A percentile compares a stretch with the other conserved stretches of the same genome.
Evolutionary conservation across 2,113 vertebrate genomes (phyloP).

Genomic region (Indicator indicator): DNA sequence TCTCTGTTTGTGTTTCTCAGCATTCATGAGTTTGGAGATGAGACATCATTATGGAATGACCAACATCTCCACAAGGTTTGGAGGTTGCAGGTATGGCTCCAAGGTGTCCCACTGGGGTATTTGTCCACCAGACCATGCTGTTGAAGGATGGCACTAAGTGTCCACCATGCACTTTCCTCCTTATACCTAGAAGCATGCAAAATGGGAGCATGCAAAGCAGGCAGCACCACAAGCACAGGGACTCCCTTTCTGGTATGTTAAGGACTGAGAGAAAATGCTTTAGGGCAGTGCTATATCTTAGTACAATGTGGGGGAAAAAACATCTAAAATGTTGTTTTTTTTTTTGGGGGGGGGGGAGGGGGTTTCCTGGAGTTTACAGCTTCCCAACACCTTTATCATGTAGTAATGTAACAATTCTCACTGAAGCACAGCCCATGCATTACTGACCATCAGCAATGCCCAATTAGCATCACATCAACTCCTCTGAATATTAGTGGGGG

Average conservation of each 20-base stretch:
- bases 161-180: fast-evolving
- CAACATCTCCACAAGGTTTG: fast-evolving
- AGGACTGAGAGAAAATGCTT: neutral
- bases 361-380: neutral
- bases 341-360: too few species aligned
- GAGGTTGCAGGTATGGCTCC: neutral
- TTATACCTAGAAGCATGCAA: fast-evolving
- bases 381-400: neutral
- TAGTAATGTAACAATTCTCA: neutral
- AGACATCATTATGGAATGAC: neutral
- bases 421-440: neutral
- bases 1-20: neutral
- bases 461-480: fast-evolving
- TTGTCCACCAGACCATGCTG: neutral
- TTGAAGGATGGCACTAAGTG: neutral
- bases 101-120: fast-evolving
- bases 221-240: neutral
- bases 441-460: neutral
- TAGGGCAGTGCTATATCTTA: neutral
- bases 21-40: neutral
- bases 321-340: neutral
- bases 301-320: neutral
- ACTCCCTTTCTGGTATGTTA: neutral
- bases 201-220: neutral
- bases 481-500: neutral